Evolutionary conservation across 2,888 invertebrate genomes (phyloP), one percentile per base, ranked within the genome.

Genomic region (Cheilosia pagana): DNA sequence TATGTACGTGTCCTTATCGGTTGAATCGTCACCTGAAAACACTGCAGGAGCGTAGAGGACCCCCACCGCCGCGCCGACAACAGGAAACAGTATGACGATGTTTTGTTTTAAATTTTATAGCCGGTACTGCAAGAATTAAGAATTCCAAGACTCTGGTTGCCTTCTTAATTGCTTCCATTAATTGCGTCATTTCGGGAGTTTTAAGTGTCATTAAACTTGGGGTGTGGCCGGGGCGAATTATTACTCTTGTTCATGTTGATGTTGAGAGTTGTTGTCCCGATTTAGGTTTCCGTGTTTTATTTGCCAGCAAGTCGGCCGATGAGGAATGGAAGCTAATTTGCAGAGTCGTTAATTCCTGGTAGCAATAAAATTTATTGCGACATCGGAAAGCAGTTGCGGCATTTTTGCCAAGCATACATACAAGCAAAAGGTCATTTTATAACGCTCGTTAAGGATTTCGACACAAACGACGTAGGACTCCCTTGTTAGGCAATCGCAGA

Each of bases 141-240:
- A 71, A 85, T 81, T 75, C 55, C 67, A 81, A 76, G 85, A 79
- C 67, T 67, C 52, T 62, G 74, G 65, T 59, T 74, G 75, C 41
- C 67, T 59, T 41, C 75, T 81, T 85, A 76, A 81, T 85, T 81
- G 70, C 81, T 71, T 50, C 48, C 85, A 76, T 85, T 85, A 85
- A 81, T 85, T 81, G 71, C 62, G 60, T 28, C 81, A 71, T 81
- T 81, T 71, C 75, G 67, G 62, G 67, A 50, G 55, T 71, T 74
- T 75, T 65, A 63, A 72, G 76, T 76, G 70, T 50, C 67, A 76
- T 71, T 67, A 52, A 79, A 67, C 45, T 14, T 0, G 39, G 48
- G 28, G 39, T 1, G 41, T 10, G 35, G 10, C 14, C 4, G 45
- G 35, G 45, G 10, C 41, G 19, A 41, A 62, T 43, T 57, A 75